Conservation (phyloP, 1,140 invertebrate species). For the Cryptotermes secundus region DNA sequence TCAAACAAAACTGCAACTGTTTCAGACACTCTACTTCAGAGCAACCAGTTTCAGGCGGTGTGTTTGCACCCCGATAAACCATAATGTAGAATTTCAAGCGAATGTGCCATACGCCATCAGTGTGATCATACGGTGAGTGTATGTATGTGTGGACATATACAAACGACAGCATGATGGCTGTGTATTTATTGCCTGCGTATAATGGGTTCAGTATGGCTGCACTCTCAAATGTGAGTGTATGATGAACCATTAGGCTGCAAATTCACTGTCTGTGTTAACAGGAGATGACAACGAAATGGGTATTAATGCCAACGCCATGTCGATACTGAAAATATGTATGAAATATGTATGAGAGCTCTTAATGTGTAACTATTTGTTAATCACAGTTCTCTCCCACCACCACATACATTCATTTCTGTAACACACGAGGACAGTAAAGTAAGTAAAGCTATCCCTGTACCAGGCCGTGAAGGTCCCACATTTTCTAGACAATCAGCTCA, state of each 20-base stretch:
- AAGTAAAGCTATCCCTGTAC: too few species aligned
- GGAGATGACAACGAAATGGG: not conserved
- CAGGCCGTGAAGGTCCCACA: too few species aligned
- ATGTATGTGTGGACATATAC: not conserved
- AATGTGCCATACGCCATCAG: not conserved
- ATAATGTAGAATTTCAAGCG: not conserved
- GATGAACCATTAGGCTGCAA: not conserved
- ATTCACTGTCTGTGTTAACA: not conserved
- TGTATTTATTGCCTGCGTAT: not conserved
- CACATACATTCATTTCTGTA: too few species aligned
- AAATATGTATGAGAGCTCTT: not conserved
- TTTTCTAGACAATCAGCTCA: too few species aligned
- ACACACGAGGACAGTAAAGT: too few species aligned
- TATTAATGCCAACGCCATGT: not conserved
- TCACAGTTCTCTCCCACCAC: too few species aligned
- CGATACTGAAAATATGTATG: not conserved
- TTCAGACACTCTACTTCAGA: not conserved
- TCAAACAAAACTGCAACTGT: not conserved
- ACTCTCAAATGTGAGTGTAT: not conserved
- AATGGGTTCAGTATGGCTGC: not conserved
- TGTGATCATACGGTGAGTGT: not conserved
- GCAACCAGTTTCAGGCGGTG: not conserved
- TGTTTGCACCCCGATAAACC: not conserved
- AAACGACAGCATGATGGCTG: not conserved
- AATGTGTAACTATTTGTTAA: too few species aligned